Evolutionary conservation across 2,113 vertebrate species (phyloP).

Genomic region (Colossoma macropomum): DNA sequence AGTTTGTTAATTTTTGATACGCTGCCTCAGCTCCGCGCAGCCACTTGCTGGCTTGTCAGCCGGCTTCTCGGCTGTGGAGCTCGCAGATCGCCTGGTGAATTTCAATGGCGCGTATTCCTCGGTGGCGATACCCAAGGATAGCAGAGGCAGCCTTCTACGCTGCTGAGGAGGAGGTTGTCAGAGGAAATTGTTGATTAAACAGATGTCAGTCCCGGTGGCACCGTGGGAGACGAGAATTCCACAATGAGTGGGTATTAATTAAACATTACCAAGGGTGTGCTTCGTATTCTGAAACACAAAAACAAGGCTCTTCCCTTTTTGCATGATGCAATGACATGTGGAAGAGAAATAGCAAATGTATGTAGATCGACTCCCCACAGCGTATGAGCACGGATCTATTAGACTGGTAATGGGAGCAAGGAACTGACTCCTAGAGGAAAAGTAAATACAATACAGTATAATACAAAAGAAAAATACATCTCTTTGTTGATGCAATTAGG

Average conservation of each 20-base stretch:
- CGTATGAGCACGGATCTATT: constrained; percentile 22
- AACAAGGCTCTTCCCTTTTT: constrained; percentile 48
- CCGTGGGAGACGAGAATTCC: constrained; percentile 58
- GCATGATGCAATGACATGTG: constrained; percentile 46
- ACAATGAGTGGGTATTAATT: constrained; percentile 70
- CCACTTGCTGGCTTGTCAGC: constrained; percentile 7
- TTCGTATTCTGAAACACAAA: constrained; percentile 53
- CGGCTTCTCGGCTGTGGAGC: constrained; percentile 14
- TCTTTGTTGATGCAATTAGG: constrained; percentile 78
- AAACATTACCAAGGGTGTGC: constrained; percentile 65
- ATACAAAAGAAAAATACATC: constrained; percentile 51
- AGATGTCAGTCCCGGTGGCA: constrained; percentile 60
- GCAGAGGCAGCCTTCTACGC: constrained; percentile 60
- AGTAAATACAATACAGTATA: constrained; percentile 27
- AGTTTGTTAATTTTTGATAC: constrained; percentile 41
- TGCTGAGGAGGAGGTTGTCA: constrained; percentile 66
- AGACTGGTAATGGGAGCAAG: constrained; percentile 10
- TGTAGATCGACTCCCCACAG: constrained; percentile 15
- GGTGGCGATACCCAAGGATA: constrained; percentile 60
- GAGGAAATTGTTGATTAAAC: constrained; percentile 76
- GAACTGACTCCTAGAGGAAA: neutral
- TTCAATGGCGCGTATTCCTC: constrained; percentile 68
- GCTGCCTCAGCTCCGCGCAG: neutral
- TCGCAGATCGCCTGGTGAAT: constrained; percentile 60
- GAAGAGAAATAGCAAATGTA: neutral